Percentiles rank a stretch among this genome's conserved stretches.
Conservation (phyloP, 2,888 invertebrate genomes). For the Meghimatium bilineatum region DNA sequence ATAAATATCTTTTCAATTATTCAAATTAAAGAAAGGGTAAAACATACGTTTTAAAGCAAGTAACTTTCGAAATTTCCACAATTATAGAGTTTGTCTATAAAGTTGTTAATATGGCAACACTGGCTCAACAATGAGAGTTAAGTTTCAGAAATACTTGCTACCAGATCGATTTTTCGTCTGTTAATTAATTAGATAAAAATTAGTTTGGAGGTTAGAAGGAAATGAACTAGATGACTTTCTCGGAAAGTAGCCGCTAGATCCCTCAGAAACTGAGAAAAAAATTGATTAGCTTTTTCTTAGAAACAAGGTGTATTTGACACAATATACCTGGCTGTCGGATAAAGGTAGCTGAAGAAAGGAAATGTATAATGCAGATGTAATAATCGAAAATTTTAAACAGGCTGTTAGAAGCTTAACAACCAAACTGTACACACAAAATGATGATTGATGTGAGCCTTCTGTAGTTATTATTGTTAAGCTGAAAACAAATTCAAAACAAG, state of each 20-base stretch:
- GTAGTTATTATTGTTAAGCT: too few relatives aligned
- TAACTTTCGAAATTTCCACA: too few relatives aligned
- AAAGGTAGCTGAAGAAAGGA: not conserved
- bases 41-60: too few relatives aligned
- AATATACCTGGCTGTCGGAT: not conserved
- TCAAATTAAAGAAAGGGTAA: too few relatives aligned
- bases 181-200: constrained; percentile 11
- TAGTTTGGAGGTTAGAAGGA: not conserved
- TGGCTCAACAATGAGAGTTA: not conserved
- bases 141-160: not conserved
- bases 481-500: too few relatives aligned
- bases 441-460: too few relatives aligned
- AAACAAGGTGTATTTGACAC: not conserved
- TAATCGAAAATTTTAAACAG: too few relatives aligned
- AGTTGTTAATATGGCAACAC: too few relatives aligned
- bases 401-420: too few relatives aligned
- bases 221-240: not conserved
- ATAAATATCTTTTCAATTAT: too few relatives aligned
- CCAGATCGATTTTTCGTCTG: not conserved
- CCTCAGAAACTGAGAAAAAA: not conserved
- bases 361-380: not conserved
- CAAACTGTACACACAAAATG: too few relatives aligned
- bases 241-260: not conserved
- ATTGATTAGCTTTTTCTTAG: not conserved
- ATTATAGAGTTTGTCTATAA: too few relatives aligned